These are phyloP conservation scores for Pteropus rufus DNA, from an alignment of 2,797 vertebrate species.

Conservation along the genomic window DNA sequence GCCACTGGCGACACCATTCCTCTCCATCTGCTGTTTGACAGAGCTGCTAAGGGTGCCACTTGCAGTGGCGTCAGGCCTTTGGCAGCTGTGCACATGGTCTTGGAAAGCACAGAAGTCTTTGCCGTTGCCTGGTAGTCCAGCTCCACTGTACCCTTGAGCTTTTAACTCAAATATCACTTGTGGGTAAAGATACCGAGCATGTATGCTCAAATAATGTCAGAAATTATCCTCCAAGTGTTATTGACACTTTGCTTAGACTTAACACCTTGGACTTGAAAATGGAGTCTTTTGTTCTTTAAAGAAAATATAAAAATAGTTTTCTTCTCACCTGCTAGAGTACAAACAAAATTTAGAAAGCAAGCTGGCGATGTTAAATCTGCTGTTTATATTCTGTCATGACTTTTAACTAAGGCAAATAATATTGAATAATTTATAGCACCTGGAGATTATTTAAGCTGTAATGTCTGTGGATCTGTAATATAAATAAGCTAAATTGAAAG, in stretches of 20 bases:
- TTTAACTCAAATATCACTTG: neutral
- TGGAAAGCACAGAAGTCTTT: neutral
- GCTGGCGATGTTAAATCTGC: neutral
- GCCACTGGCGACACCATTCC: neutral
- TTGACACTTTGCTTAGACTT: neutral
- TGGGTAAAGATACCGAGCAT: neutral
- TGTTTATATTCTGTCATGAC: neutral
- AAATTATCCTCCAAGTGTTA: neutral
- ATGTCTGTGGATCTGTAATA: neutral
- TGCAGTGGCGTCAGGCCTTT: neutral
- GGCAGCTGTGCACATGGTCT: constrained; percentile 6
- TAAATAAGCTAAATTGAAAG: neutral
- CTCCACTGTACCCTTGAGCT: neutral
- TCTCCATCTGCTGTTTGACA: constrained; percentile 20
- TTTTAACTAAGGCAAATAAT: constrained; percentile 20
- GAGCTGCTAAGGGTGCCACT: neutral
- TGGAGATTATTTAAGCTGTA: neutral
- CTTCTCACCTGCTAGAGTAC: neutral
- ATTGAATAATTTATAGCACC: neutral
- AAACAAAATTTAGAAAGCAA: constrained; percentile 17
- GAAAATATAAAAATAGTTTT: neutral
- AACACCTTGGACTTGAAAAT: neutral
- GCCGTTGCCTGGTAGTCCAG: neutral
- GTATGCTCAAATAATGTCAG: neutral
- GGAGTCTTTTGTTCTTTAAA: neutral